Conservation (phyloP, 2,113 vertebrate genomes). For the Ictalurus furcatus region DNA sequence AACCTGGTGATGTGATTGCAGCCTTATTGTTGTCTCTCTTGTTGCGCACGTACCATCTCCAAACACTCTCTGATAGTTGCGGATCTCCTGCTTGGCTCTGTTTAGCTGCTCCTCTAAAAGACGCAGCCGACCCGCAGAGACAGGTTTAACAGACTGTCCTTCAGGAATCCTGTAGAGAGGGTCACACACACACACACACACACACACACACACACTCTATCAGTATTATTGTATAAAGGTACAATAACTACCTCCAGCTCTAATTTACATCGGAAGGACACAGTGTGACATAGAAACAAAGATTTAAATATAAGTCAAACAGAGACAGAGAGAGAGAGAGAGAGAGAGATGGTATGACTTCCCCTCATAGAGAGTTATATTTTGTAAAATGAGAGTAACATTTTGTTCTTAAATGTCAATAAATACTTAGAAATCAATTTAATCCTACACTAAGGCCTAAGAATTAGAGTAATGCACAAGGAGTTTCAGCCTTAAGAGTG, state of each 20-base stretch:
- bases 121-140: constrained; percentile 86
- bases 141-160: constrained; percentile 85
- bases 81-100: constrained; percentile 97
- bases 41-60: constrained; percentile 79
- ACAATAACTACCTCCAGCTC: not conserved
- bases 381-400: not conserved
- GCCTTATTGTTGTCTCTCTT: too few species aligned
- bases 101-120: constrained; percentile 93
- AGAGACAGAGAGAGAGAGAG: not conserved
- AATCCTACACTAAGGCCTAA: not conserved
- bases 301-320: not conserved
- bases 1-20: not conserved
- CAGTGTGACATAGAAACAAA: not conserved
- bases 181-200: constrained; percentile 29
- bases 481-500: not conserved
- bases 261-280: constrained; percentile 9
- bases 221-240: not conserved
- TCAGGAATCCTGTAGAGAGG: constrained; percentile 85
- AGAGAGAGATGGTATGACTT: not conserved
- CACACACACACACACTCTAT: constrained; percentile 3
- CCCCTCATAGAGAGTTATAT: not conserved
- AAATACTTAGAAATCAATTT: constrained; percentile 11
- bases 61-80: constrained; percentile 89
- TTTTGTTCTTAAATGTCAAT: not conserved
- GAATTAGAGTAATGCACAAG: not conserved